These are phyloP conservation scores for Magallana angulata DNA, from an alignment of 1,140 invertebrate species.

Conservation along the genomic window DNA sequence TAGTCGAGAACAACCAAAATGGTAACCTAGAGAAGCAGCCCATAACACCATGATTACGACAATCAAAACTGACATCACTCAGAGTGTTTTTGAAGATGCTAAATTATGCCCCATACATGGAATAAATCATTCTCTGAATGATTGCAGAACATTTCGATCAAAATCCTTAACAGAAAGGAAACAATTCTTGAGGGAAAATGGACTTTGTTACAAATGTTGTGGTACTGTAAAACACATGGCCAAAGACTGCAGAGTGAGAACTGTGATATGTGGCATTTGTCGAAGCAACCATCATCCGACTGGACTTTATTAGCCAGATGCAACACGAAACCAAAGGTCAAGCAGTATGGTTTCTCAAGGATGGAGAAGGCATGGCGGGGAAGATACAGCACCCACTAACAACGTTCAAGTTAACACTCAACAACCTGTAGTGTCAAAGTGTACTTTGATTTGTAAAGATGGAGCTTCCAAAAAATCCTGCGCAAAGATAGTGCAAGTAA, in stretches of 20 bases:
- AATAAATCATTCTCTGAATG: constrained; percentile 21
- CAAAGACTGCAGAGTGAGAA: not conserved
- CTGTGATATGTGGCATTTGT: not conserved
- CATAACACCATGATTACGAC: constrained; percentile 2
- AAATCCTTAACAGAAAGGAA: constrained; percentile 31
- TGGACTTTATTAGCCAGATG: not conserved
- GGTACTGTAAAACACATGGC: constrained; percentile 24
- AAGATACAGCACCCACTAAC: not conserved
- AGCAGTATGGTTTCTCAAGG: not conserved
- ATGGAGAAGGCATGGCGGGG: constrained; percentile 20
- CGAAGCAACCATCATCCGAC: not conserved
- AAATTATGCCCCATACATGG: constrained; percentile 33
- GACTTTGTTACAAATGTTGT: constrained; percentile 49
- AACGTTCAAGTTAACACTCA: not conserved
- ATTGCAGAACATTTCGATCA: constrained; percentile 32
- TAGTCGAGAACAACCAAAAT: not conserved
- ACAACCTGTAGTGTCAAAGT: not conserved
- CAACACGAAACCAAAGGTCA: not conserved
- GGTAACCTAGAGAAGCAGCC: not conserved
- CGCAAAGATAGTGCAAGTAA: constrained; percentile 43
- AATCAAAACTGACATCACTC: constrained; percentile 3
- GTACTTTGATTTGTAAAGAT: constrained; percentile 41
- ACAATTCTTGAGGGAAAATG: constrained; percentile 47
- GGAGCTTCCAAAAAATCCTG: constrained; percentile 44
- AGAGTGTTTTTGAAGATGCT: not conserved